Conservation (phyloP, 2,888 invertebrate species). For the Amphipoea oculea region DNA sequence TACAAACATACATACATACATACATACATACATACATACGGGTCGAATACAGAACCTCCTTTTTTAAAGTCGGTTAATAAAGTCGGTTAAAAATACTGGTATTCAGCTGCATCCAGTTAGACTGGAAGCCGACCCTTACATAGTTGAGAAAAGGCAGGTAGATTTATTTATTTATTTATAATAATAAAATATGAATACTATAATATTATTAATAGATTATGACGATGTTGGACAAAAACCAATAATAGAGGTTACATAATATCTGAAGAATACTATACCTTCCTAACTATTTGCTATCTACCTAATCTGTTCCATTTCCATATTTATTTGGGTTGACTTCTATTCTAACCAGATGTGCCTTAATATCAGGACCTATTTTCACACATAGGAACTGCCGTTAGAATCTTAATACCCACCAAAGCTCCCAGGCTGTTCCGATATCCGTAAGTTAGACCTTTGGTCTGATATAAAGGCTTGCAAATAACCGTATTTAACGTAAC, state of each 20-base stretch:
- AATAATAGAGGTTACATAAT: not conserved
- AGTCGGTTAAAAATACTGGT: too few species aligned
- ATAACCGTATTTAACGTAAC: slow-evolving; percentile 1
- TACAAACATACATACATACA: too few species aligned
- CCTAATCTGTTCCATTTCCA: slow-evolving; percentile 38
- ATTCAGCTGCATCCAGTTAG: too few species aligned
- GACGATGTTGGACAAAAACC: not conserved
- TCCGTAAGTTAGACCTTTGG: slow-evolving; percentile 28
- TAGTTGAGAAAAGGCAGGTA: too few species aligned
- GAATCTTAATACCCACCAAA: slow-evolving; percentile 28
- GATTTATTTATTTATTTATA: too few species aligned
- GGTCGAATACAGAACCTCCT: too few species aligned
- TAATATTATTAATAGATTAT: too few species aligned
- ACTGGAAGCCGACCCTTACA: too few species aligned
- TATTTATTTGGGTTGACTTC: slow-evolving; percentile 40
- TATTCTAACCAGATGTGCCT: slow-evolving; percentile 38
- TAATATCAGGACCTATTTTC: slow-evolving; percentile 26
- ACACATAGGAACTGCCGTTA: slow-evolving; percentile 26
- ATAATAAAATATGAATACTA: too few species aligned
- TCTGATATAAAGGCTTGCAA: slow-evolving; percentile 6
- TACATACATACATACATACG: too few species aligned
- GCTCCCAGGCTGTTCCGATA: slow-evolving; percentile 18
- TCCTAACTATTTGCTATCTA: not conserved
- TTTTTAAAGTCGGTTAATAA: too few species aligned
- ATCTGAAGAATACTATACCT: not conserved